Evolutionary conservation across 2,797 vertebrate genomes (phyloP), one percentile per base, ranked within the genome.

Genomic region (Lepus townsendii): DNA sequence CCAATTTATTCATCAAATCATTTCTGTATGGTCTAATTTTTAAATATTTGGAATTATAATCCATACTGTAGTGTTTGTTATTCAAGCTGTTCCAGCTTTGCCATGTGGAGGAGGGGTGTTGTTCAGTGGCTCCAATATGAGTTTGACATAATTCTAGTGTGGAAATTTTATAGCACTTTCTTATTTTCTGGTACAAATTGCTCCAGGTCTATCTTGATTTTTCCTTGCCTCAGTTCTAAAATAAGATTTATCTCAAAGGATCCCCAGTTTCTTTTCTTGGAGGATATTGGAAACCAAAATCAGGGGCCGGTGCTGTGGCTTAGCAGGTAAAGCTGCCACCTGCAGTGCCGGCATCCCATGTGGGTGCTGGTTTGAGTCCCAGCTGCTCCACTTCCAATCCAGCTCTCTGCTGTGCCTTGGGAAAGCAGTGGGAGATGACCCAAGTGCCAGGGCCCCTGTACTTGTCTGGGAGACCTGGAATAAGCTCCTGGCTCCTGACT

Each of bases 51-150:
- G 77, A 83, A n/a, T 90, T 72, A 73, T 50, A 78, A 35, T 62
- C 17, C 14, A 68, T 62, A 83, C 13, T 72, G 12, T 20, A n/a
- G 42, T 57, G 19, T 77, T 73, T 83, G 47, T 93, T 77, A 8
- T 76, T 63, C 71, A 83, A 78, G 68, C 42, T 85, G 20, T 90
- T 85, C 38, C 17, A 73, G 16, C 24, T 88, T 88, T 88, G 47
- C 35, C 24, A 88, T 3, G 12, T 73, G 24, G 38, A 73, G 35
- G 14, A 57, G 69, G n/a, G 42, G 30, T 20, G 7, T 83, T n/a
- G 72, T 88, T 88, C 11, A 47, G 13, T 91, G 38, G n/a, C 35
- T 78, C 22, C 50, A 32, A 9, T 68, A 47, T 68, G 32, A 75
- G 0, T 72, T 72, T 75, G 24, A 47, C 9, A n/a, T 75, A 73